phyloP scores from a whole-genome alignment of 2,797 vertebrate genomes.

The Alectoris magna region DNA sequence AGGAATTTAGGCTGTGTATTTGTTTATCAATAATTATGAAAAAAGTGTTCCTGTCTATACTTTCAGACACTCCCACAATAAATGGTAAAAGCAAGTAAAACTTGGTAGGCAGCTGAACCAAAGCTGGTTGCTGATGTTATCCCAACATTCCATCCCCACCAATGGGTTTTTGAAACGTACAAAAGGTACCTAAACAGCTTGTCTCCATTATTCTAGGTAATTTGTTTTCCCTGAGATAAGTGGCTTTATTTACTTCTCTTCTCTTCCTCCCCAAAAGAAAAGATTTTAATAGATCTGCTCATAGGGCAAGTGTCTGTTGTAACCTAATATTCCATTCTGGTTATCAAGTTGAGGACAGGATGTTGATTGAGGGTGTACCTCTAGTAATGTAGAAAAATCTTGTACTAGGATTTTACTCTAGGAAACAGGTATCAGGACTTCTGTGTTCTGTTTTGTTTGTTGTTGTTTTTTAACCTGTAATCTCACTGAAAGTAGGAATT shows the following conservation, averaged over 20 bases:
- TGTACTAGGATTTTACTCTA: neutral
- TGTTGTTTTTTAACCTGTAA: neutral
- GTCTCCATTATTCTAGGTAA: neutral
- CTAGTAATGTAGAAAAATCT: neutral
- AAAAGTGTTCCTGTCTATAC: neutral
- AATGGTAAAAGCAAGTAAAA: neutral
- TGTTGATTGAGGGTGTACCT: neutral
- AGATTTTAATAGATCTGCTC: neutral
- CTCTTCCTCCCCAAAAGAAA: neutral
- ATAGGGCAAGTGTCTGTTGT: neutral
- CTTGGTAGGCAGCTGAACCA: neutral
- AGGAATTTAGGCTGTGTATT: neutral
- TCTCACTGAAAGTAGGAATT: neutral
- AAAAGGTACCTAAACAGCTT: neutral
- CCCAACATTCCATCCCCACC: neutral
- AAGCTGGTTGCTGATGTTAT: neutral
- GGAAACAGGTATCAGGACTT: neutral
- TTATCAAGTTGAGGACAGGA: neutral
- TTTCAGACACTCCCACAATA: neutral
- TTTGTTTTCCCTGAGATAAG: neutral
- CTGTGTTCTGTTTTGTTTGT: neutral
- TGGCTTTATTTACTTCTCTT: neutral
- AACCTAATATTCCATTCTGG: neutral
- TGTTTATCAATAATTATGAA: neutral
- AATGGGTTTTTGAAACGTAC: neutral